A percentile compares a stretch with the other conserved stretches of the same genome.
Conservation (phyloP, 2,113 vertebrate genomes). For the Melanerpes aurifrons region DNA sequence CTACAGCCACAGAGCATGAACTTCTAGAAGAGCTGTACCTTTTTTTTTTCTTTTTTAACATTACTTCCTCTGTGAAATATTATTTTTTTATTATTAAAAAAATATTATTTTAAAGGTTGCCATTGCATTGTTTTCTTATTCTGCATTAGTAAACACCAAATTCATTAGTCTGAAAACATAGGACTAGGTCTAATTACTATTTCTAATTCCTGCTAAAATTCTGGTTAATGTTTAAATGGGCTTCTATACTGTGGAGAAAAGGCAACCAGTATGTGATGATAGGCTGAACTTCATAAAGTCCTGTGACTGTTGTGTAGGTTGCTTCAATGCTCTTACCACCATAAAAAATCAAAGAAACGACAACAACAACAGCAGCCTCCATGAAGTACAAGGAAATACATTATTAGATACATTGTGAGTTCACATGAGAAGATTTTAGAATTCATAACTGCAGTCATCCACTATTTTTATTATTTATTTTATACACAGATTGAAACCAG, state of each 20-base stretch:
- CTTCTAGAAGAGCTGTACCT: background rate
- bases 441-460: background rate
- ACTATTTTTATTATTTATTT: background rate
- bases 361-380: background rate
- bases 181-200: background rate
- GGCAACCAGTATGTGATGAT: background rate
- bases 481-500: background rate
- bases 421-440: background rate
- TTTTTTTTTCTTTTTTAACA: too few species aligned
- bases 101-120: background rate
- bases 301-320: background rate
- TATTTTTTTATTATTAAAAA: background rate
- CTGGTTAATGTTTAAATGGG: background rate
- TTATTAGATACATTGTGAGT: background rate
- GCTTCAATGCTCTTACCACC: background rate
- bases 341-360: background rate
- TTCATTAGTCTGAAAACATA: background rate
- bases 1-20: background rate
- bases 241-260: background rate
- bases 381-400: background rate
- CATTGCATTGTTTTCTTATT: background rate
- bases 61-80: background rate
- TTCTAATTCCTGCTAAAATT: background rate
- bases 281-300: background rate
- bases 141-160: background rate